Evolutionary conservation across 2,113 vertebrate species (phyloP), one percentile per base, ranked within the genome.

Genomic region (Rhineura floridana): DNA sequence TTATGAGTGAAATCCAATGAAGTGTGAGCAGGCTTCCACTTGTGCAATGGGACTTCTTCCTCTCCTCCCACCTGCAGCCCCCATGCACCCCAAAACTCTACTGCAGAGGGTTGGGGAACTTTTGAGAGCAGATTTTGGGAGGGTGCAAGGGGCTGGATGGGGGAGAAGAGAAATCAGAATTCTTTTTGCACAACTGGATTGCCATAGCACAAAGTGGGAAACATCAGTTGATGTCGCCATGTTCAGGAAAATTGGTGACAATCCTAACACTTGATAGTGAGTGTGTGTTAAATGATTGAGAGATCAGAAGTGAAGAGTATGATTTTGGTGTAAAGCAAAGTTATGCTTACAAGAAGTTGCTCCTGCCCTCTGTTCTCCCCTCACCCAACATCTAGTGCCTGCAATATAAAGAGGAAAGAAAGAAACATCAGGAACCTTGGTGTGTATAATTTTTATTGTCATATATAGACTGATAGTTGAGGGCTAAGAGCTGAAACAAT

Each of bases 401-500:
- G 75, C 88, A 95, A 88, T 94, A 93, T 19, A 78, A 87, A 93
- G 89, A 93, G 91, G 65, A 89, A 94, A 93, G 78, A 69, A 73
- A 88, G 91, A 88, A 90, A 93, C 93, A 96, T 84, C 96, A 94
- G 91, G 88, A 90, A 95, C 95, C 88, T 25, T 93, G 95, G 91
- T 95, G 93, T 95, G 93, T 96, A 94, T 97, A 96, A 97, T 97
- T 95, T 96, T 96, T 96, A 94, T 96, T 97, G 94, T 97, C 96
- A 93, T 94, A 96, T 87, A 95, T 95, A 96, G 96, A 96, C 95
- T 97, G 97, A 97, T 97, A 96, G 96, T 96, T 97, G 96, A 97
- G 96, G 97, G 94, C 95, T 96, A 97, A 93, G 91, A 97, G 93
- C 95, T 97, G 96, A 97, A 97, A 97, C 96, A 97, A 97, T 97